These are phyloP conservation scores for Ictidomys tridecemlineatus DNA, from an alignment of 2,113 vertebrate genomes.

Conservation along the genomic window DNA sequence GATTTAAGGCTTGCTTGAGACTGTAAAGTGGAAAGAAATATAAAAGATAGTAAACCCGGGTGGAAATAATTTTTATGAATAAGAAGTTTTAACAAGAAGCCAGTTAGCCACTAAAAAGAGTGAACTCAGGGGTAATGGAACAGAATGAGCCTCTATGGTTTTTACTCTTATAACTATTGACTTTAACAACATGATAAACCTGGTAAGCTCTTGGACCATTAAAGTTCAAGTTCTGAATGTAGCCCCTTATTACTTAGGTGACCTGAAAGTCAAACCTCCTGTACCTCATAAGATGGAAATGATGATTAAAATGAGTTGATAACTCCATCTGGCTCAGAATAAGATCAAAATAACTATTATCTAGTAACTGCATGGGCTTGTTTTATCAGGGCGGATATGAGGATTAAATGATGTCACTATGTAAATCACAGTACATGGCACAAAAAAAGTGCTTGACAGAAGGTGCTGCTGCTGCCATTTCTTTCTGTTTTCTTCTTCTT, in stretches of 20 bases:
- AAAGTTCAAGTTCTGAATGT: neutral
- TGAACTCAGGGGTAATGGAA: neutral
- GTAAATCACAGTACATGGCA: neutral
- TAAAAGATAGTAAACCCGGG: neutral
- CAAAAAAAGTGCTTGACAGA: neutral
- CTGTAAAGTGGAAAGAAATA: neutral
- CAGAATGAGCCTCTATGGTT: neutral
- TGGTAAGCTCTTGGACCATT: neutral
- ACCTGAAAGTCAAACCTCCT: conserved; percentile 13
- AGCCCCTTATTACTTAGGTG: neutral
- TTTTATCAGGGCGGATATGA: neutral
- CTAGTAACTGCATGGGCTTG: neutral
- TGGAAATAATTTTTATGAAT: neutral
- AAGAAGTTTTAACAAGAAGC: neutral
- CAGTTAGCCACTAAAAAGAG: neutral
- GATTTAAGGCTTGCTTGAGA: neutral
- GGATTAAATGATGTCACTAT: neutral
- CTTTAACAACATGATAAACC: neutral
- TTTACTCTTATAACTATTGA: neutral
- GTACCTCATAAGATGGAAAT: neutral
- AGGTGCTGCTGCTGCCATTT: neutral
- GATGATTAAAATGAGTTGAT: conserved; percentile 41
- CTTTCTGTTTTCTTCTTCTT: neutral
- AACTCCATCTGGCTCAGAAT: neutral
- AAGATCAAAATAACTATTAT: conserved; percentile 44